Evolutionary conservation across 2,888 invertebrate species (phyloP).

Genomic region (Meteorus colon): DNA sequence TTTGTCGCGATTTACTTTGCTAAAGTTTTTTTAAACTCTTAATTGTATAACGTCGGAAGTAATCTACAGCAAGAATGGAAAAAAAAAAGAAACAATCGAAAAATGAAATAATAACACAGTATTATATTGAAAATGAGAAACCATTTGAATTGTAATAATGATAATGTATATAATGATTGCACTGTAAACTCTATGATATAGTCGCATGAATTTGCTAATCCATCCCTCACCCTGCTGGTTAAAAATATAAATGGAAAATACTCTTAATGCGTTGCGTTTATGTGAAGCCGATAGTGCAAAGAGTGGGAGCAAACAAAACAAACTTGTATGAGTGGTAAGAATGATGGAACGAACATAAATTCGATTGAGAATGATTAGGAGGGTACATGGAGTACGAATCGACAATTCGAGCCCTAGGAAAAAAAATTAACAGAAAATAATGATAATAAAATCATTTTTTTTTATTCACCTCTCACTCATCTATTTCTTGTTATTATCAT

Average conservation of each 20-base stretch:
- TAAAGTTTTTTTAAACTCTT: not conserved
- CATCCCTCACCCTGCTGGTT: not conserved
- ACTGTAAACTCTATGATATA: slow-evolving; percentile 62
- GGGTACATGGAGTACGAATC: not conserved
- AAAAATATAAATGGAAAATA: slow-evolving; percentile 33
- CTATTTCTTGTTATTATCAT: slow-evolving; percentile 60
- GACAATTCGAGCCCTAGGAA: not conserved
- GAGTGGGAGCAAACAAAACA: not conserved
- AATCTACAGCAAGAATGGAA: not conserved
- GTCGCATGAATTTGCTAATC: slow-evolving; percentile 54
- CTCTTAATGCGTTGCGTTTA: not conserved
- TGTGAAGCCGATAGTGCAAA: not conserved
- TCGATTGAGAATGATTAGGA: not conserved
- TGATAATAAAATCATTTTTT: slow-evolving; percentile 39
- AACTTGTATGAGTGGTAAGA: not conserved
- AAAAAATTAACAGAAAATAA: slow-evolving; percentile 34
- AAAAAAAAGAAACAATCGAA: not conserved
- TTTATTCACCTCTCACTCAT: slow-evolving; percentile 41
- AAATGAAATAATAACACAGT: slow-evolving; percentile 54
- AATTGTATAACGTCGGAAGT: not conserved
- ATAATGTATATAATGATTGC: slow-evolving; percentile 69
- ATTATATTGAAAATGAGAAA: slow-evolving; percentile 65
- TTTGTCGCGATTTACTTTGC: not conserved
- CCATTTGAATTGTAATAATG: slow-evolving; percentile 65
- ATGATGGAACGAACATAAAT: not conserved